phyloP scores from a whole-genome alignment of 2,797 vertebrate species.

The Silurus aristotelis region DNA sequence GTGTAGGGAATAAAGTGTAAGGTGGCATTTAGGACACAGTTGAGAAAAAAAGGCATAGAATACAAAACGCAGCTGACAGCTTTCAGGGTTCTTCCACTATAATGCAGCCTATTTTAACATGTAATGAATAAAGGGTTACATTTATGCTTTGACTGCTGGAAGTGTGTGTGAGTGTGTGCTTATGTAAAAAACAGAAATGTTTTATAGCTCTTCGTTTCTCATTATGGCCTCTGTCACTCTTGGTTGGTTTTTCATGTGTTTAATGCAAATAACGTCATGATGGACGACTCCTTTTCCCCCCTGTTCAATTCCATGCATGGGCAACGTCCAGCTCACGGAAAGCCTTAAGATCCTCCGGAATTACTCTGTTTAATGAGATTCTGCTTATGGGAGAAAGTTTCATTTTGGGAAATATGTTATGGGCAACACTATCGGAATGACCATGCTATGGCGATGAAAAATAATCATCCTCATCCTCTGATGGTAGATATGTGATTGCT shows the following conservation, averaged over 20 bases:
- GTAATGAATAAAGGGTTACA: neutral
- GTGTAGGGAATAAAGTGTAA: neutral
- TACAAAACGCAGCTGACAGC: neutral
- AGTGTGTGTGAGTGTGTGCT: conserved; percentile 11
- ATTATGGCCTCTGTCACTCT: conserved; percentile 38
- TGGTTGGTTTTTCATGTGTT: conserved; percentile 50
- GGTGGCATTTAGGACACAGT: neutral
- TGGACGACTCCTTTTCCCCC: conserved; percentile 65
- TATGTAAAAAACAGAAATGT: conserved; percentile 23
- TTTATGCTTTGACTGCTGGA: neutral
- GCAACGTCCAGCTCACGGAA: conserved; percentile 52
- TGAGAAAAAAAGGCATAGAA: neutral
- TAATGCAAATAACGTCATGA: conserved; percentile 70
- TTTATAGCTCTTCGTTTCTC: conserved; percentile 43
- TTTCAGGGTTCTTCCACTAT: neutral
- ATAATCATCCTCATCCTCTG: neutral
- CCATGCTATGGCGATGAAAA: neutral
- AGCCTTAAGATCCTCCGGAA: neutral
- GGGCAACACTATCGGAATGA: neutral
- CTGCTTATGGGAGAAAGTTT: neutral
- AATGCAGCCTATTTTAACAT: neutral
- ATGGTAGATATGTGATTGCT: neutral
- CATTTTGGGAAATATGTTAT: neutral
- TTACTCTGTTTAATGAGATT: conserved; percentile 18
- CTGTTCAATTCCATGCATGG: conserved; percentile 73